Evolutionary conservation across 2,113 vertebrate species (phyloP).

Genomic region (Chaetura pelagica): DNA sequence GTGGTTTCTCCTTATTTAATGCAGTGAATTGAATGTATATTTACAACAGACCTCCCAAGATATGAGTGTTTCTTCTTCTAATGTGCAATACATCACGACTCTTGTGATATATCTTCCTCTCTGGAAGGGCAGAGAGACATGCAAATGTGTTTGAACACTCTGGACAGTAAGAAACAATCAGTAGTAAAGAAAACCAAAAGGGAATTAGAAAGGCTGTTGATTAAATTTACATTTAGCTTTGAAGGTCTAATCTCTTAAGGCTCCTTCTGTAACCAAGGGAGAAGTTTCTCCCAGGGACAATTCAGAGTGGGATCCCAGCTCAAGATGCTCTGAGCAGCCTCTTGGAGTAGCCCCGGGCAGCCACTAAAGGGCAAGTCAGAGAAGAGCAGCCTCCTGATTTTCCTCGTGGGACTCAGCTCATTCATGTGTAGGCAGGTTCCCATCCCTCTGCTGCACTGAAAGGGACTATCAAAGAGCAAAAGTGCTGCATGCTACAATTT

Average conservation of each 20-base stretch:
- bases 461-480: not conserved
- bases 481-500: not conserved
- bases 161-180: not conserved
- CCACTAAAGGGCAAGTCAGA: not conserved
- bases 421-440: not conserved
- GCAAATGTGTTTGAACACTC: not conserved
- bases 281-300: not conserved
- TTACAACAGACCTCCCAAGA: not conserved
- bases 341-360: not conserved
- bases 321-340: not conserved
- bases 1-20: not conserved
- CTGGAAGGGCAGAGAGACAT: not conserved
- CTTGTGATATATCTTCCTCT: not conserved
- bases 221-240: not conserved
- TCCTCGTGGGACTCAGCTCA: not conserved
- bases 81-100: not conserved
- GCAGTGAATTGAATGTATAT: not conserved
- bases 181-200: not conserved
- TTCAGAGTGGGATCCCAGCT: not conserved
- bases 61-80: not conserved
- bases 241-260: not conserved
- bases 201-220: not conserved
- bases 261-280: not conserved
- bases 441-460: not conserved
- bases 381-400: not conserved